phyloP scores from a whole-genome alignment of 2,797 vertebrate species.

The Pampus argenteus region DNA sequence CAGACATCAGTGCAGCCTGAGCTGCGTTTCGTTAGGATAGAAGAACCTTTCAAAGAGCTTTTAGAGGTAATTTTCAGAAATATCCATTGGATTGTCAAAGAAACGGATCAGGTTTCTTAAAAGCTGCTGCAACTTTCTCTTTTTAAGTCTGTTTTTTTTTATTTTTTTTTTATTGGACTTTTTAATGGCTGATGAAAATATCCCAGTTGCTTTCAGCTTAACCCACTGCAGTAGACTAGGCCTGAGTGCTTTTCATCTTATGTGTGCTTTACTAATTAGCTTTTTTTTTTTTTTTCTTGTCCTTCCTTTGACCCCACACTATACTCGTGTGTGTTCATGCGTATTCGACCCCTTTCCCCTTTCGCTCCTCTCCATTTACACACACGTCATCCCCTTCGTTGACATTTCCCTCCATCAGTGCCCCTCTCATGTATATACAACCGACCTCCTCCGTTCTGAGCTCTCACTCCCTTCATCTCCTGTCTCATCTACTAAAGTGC shows the following conservation, averaged over 20 bases:
- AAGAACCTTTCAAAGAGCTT: slow-evolving; percentile 16
- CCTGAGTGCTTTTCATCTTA: slow-evolving; percentile 73
- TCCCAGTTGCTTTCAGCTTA: slow-evolving; percentile 75
- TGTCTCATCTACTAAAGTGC: slow-evolving; percentile 87
- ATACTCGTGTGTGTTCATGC: slow-evolving; percentile 77
- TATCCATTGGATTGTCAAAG: slow-evolving; percentile 16
- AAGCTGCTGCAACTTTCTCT: slow-evolving; percentile 37
- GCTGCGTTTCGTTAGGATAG: neutral
- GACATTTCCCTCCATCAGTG: slow-evolving; percentile 78
- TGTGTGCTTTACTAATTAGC: slow-evolving; percentile 91
- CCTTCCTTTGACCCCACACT: slow-evolving; percentile 90
- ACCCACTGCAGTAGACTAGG: slow-evolving; percentile 69
- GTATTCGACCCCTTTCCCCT: slow-evolving; percentile 63
- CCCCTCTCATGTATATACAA: slow-evolving; percentile 81
- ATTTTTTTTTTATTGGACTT: slow-evolving; percentile 30
- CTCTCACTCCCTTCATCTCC: slow-evolving; percentile 86
- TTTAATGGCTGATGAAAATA: slow-evolving; percentile 61
- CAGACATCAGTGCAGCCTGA: neutral
- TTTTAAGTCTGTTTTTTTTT: slow-evolving; percentile 41
- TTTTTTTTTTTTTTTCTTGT: slow-evolving; percentile 85
- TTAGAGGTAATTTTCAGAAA: neutral
- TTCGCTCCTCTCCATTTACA: slow-evolving; percentile 75
- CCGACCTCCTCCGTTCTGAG: slow-evolving; percentile 84
- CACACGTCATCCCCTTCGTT: slow-evolving; percentile 63
- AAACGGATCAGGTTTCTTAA: slow-evolving; percentile 15